These are phyloP conservation scores for Empidonax alnorum DNA, from an alignment of 2,113 vertebrate genomes.

Conservation along the genomic window DNA sequence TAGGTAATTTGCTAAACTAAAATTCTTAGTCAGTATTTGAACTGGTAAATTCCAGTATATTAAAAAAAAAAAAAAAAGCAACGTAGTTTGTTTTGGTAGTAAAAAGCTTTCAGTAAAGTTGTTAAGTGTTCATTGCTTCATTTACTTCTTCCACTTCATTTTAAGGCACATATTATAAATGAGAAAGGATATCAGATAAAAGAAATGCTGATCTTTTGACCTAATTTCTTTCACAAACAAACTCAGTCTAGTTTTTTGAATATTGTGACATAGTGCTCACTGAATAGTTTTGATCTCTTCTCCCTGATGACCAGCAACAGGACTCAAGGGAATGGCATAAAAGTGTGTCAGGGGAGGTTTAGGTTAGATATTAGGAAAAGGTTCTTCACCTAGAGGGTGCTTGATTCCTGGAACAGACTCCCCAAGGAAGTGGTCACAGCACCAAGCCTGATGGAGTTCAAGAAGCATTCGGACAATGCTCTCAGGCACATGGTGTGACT, in stretches of 20 bases:
- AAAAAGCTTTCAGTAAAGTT: not conserved
- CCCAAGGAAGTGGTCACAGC: not conserved
- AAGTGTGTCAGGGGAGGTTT: not conserved
- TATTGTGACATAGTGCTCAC: not conserved
- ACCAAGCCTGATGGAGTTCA: not conserved
- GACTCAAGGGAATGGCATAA: not conserved
- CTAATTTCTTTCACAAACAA: not conserved
- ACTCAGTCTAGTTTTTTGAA: not conserved
- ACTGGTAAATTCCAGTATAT: not conserved
- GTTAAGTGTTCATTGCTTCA: not conserved
- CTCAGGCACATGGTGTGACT: not conserved
- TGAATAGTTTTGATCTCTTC: not conserved
- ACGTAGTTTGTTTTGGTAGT: not conserved
- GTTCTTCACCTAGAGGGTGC: not conserved
- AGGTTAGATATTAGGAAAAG: too few relatives aligned
- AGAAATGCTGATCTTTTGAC: not conserved
- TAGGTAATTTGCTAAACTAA: not conserved
- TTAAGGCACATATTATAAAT: not conserved
- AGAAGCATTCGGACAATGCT: not conserved
- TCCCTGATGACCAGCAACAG: fast-evolving
- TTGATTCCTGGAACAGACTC: not conserved
- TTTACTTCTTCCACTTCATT: not conserved
- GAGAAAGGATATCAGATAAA: not conserved
- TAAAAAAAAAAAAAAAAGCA: not conserved
- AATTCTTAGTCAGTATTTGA: not conserved